A percentile compares a stretch with the other conserved stretches of the same genome.
Evolutionary conservation across 1,140 invertebrate genomes (phyloP).

Genomic region (Orius laevigatus): DNA sequence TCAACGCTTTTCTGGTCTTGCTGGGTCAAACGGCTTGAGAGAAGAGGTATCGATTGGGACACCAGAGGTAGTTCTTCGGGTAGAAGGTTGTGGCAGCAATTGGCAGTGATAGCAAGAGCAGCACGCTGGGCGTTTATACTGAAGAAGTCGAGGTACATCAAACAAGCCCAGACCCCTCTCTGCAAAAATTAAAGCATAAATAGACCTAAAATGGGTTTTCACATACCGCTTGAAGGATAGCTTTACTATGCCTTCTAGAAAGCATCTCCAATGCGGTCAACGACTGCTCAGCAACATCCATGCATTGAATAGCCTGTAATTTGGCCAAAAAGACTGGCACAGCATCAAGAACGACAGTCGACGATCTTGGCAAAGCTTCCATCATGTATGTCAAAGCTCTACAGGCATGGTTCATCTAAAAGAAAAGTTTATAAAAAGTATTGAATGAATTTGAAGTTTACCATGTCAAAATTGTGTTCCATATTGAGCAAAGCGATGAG

Average conservation of each 20-base stretch:
- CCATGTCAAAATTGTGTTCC: constrained; percentile 98
- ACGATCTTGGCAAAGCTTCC: constrained; percentile 91
- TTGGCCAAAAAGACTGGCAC: constrained; percentile 92
- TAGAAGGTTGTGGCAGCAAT: constrained; percentile 89
- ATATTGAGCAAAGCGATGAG: constrained; percentile 74
- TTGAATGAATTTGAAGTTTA: constrained; percentile 25
- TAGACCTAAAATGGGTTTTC: background rate
- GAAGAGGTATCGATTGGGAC: constrained; percentile 66
- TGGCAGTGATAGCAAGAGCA: constrained; percentile 86
- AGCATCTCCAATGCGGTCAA: constrained; percentile 92
- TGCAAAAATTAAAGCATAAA: constrained; percentile 25
- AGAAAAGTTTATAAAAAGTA: constrained; percentile 6
- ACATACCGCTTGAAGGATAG: constrained; percentile 81
- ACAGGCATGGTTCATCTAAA: constrained; percentile 94
- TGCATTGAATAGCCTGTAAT: constrained; percentile 93
- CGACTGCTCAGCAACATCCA: constrained; percentile 97
- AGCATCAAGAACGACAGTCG: constrained; percentile 89
- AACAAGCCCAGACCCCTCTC: constrained; percentile 84
- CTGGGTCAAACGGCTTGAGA: constrained; percentile 75
- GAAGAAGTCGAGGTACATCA: constrained; percentile 95
- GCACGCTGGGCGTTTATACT: constrained; percentile 90
- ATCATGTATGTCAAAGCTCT: constrained; percentile 98
- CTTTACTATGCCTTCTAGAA: constrained; percentile 88
- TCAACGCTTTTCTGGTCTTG: constrained; percentile 97
- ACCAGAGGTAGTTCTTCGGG: constrained; percentile 88